Evolutionary conservation across 2,113 vertebrate genomes (phyloP).

Genomic region (Cygnus atratus): DNA sequence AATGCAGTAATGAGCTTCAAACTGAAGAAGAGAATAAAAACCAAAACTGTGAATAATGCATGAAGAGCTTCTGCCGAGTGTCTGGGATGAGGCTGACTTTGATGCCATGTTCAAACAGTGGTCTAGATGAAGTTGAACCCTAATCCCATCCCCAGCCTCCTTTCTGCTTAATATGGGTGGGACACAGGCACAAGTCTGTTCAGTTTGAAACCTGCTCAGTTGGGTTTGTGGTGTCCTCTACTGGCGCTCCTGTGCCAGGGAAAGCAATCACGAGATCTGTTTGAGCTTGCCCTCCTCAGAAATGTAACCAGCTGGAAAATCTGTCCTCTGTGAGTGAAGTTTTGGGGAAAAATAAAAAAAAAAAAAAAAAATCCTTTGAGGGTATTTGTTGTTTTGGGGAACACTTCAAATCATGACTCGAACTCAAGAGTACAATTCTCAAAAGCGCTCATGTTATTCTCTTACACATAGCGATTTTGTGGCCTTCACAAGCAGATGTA

Average conservation of each 20-base stretch:
- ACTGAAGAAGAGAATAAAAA: not conserved
- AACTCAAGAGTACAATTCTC: not conserved
- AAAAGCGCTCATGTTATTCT: not conserved
- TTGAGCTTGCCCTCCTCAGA: not conserved
- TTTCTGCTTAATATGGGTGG: not conserved
- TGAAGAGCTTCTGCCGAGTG: not conserved
- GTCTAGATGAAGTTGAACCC: not conserved
- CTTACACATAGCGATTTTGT: fast-evolving
- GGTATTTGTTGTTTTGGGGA: not conserved
- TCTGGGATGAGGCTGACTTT: not conserved
- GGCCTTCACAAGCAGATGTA: not conserved
- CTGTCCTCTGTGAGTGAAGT: not conserved
- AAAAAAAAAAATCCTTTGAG: not conserved
- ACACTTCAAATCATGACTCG: not conserved
- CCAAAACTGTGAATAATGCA: not conserved
- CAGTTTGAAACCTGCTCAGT: not conserved
- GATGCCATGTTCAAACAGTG: not conserved
- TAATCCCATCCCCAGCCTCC: not conserved
- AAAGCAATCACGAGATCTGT: not conserved
- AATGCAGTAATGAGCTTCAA: not conserved
- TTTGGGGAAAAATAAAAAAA: too few relatives aligned
- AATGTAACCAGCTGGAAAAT: not conserved
- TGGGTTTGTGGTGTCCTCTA: slow-evolving; percentile 56
- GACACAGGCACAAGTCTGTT: not conserved
- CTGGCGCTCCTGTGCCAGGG: slow-evolving; percentile 43